Evolutionary conservation across 2,888 invertebrate genomes (phyloP), one percentile per base, ranked within the genome.

Genomic region (Sipha maydis): DNA sequence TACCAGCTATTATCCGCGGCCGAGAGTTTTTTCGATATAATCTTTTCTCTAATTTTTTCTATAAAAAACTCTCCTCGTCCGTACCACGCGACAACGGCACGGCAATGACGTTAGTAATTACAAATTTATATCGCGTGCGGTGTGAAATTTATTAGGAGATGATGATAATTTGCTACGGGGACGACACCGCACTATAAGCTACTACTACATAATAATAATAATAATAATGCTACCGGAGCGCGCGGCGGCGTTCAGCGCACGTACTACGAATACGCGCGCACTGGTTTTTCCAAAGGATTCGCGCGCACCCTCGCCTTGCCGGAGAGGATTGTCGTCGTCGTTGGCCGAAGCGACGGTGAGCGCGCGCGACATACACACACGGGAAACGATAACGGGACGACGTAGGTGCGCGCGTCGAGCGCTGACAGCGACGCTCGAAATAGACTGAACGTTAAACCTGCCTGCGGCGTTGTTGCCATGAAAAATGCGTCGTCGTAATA

Each of bases 381-480:
- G 75, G n/a, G 31, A 73, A 28, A 73, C 73, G 31, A 31, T 3
- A 7, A 1, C 48, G 73, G 19, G 41, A 85, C 38, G 25, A 76
- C 56, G 61, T 19, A 38, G 17, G 76, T 38, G 54, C 56, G 76
- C 38, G 34, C 56, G 56, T 25, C 28, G 41, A 34, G 77, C 38
- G 28, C 54, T 17, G 69, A 71, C 85, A 38, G 56, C 54, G 56
- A 79, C 38, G 69, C 79, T 88, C 86, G 75, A 88, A 88, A 88
- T 88, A 88, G 86, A 88, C 73, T 41, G 31, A 56, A 56, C 73
- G 34, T 11, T 21, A 17, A 31, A 28, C 11, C n/a, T 28, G 28
- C 41, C 48, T 38, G 4, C 31, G 48, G 31, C 73, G 75, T 61
- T 56, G 76, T 80, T 80, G 86, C 80, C 86, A 73, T 48, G 11